Evolutionary conservation across 2,888 invertebrate species (phyloP).

Genomic region (Antheraea assamensis): DNA sequence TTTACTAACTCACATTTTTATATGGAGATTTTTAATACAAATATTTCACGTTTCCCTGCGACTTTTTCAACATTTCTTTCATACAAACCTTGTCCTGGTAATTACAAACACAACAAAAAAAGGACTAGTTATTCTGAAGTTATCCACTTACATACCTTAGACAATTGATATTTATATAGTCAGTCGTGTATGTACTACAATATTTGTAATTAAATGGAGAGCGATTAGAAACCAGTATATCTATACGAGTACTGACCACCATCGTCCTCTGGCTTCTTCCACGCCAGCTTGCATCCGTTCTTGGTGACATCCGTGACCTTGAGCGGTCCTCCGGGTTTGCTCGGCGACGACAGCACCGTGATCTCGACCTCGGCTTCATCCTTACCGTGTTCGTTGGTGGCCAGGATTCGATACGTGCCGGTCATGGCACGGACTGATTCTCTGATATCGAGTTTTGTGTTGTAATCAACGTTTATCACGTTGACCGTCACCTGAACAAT

Average conservation of each 20-base stretch:
- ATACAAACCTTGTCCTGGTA: too few relatives aligned
- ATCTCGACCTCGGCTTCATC: conserved; percentile 97
- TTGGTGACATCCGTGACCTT: conserved; percentile 95
- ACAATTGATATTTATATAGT: too few relatives aligned
- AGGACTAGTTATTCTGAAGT: too few relatives aligned
- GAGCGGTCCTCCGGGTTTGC: conserved; percentile 94
- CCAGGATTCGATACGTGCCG: conserved; percentile 94
- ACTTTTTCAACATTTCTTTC: too few relatives aligned
- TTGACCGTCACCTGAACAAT: conserved; percentile 83
- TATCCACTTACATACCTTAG: too few relatives aligned
- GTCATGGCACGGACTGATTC: conserved; percentile 92
- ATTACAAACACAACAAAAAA: too few relatives aligned
- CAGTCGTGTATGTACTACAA: too few relatives aligned
- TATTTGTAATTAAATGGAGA: too few relatives aligned
- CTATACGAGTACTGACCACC: conserved; percentile 83
- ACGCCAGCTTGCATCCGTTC: conserved; percentile 93
- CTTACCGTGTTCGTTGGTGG: conserved; percentile 94
- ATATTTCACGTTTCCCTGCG: too few relatives aligned
- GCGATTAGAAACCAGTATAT: too few relatives aligned
- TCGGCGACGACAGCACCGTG: conserved; percentile 91
- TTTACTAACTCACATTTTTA: too few relatives aligned
- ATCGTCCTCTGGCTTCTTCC: conserved; percentile 97
- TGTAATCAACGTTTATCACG: conserved; percentile 94
- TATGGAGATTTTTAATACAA: too few relatives aligned
- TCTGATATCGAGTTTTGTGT: conserved; percentile 91